Base-by-base conservation (phyloP, 2,113 vertebrate species). In the Plecturocebus donacophilus region DNA sequence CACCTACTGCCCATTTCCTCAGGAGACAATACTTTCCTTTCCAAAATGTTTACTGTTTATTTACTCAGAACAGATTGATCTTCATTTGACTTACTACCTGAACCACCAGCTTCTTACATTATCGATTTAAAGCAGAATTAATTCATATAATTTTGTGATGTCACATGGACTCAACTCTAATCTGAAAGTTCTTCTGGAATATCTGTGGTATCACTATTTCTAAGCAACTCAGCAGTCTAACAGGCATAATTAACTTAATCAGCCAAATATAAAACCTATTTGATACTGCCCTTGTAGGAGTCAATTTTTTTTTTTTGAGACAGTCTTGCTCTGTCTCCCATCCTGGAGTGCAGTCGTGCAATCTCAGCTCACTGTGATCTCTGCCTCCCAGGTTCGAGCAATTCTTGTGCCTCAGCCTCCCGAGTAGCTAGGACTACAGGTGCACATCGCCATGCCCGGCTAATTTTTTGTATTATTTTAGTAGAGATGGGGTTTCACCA, bases 101-200 rank as follows among this genome's bases (percentile, higher is more conserved):
- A 92, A 87, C 12, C 75, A 71, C 49, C 56, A 68, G 56, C 52
- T 71, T 79, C 64, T 75, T 73, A 30, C 3, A 27, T 58, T 49
- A 83, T 45, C 76, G 86, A 35, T 83, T 81, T 79, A 95, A 58
- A 77, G 71, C 71, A 90, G 47, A 90, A 84, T 84, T 75, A 32
- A 47, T 32, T 77, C 42, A 77, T 38, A 32, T 70, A 56, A 93
- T 81, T 95, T 61, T 84, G 84, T 87, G n/a, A 90, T 73, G 64
- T 75, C 75, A 80, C 27, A 19, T 42, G 40, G 38, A 58, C 30
- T 52, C 73, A 87, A 76, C 17, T 61, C 27, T 87, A 32, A 77
- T 38, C 56, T 87, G 56, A 56, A 83, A 76, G 23, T 87, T 96
- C 54, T 73, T 91, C 84, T 71, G 17, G 64, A 90, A 40, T 70